These are phyloP conservation scores for Romanogobio albipinnatus DNA, from an alignment of 2,113 vertebrate genomes.

Conservation along the genomic window DNA sequence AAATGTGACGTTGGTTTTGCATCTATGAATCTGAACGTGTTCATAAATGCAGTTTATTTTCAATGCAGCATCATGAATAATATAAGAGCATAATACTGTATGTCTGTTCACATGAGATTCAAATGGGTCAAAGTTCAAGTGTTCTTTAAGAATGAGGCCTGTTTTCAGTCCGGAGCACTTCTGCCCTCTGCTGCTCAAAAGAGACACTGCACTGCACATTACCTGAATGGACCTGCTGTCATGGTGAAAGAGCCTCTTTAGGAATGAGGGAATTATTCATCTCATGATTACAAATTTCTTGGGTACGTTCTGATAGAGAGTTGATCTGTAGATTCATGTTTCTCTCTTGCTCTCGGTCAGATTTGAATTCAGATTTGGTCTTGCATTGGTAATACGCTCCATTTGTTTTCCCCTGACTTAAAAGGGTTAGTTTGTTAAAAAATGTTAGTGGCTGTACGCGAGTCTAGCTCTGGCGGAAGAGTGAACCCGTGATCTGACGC, in stretches of 20 bases:
- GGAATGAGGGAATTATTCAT: not conserved
- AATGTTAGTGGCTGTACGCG: too few species aligned
- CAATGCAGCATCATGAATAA: not conserved
- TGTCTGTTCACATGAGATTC: not conserved
- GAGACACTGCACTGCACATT: not conserved
- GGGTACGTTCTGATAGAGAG: not conserved
- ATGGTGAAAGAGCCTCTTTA: not conserved
- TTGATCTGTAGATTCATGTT: not conserved
- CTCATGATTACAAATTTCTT: not conserved
- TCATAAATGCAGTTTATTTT: not conserved
- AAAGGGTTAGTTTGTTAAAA: too few species aligned
- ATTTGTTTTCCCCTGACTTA: not conserved
- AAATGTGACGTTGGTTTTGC: not conserved
- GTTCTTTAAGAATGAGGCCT: not conserved
- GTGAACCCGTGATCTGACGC: too few species aligned
- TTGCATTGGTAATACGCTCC: not conserved
- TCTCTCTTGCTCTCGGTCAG: not conserved
- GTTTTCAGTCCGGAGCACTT: slow-evolving; percentile 23
- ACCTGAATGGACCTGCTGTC: not conserved
- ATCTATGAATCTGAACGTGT: not conserved
- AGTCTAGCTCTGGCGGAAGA: too few species aligned
- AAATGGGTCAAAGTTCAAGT: not conserved
- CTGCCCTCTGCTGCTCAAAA: slow-evolving; percentile 67
- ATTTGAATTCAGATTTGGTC: not conserved
- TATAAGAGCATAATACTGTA: not conserved